Evolutionary conservation across 2,113 vertebrate genomes (phyloP).

Genomic region (Charadrius vociferus): DNA sequence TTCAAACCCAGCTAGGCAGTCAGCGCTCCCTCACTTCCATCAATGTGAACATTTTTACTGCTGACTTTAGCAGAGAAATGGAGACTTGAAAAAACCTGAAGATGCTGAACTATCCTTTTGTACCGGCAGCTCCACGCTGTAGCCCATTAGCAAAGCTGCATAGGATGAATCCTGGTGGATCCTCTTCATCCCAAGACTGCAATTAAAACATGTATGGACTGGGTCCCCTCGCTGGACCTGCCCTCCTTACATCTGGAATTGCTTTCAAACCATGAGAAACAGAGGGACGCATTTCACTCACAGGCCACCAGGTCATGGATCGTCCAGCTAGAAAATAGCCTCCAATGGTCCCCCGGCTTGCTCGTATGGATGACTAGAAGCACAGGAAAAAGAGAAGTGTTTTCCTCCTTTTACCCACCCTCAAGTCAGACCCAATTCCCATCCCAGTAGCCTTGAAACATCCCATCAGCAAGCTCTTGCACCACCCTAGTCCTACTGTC

Average conservation of each 20-base stretch:
- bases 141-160: neutral
- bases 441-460: neutral
- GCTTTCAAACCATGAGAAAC: neutral
- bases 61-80: neutral
- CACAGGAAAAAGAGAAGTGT: neutral
- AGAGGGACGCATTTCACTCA: conserved; percentile 74
- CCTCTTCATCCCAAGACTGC: neutral
- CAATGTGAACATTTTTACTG: neutral
- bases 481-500: neutral
- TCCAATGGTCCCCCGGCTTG: conserved; percentile 84
- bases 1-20: neutral
- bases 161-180: neutral
- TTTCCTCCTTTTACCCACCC: neutral
- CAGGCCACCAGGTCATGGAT: conserved; percentile 95
- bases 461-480: neutral
- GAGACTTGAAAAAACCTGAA: neutral
- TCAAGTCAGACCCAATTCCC: neutral
- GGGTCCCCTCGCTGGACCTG: neutral
- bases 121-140: neutral
- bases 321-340: conserved; percentile 93
- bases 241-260: neutral
- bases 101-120: neutral
- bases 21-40: neutral
- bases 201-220: neutral
- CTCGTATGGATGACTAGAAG: conserved; percentile 83